phyloP scores from a whole-genome alignment of 2,888 invertebrate species.

The Xylocampa areola region DNA sequence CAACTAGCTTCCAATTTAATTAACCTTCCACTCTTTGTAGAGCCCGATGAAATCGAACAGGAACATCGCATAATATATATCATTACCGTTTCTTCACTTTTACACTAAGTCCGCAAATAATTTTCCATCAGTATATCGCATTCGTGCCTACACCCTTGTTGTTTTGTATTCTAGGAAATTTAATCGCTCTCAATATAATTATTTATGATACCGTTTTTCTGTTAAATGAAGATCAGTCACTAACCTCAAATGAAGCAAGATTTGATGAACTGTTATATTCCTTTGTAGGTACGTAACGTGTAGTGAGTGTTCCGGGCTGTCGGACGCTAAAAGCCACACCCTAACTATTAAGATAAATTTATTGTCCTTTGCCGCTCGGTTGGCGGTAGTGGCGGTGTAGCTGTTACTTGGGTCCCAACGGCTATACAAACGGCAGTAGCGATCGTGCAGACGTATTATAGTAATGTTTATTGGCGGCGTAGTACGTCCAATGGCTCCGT shows the following conservation, averaged over 20 bases:
- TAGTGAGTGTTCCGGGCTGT: slow-evolving; percentile 34
- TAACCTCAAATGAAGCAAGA: slow-evolving; percentile 3
- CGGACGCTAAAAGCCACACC: slow-evolving; percentile 46
- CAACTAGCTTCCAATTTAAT: slow-evolving; percentile 78
- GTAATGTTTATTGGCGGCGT: slow-evolving; percentile 60
- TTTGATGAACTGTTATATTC: slow-evolving; percentile 38
- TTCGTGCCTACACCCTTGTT: not conserved
- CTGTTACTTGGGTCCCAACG: slow-evolving; percentile 53
- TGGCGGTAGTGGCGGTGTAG: slow-evolving; percentile 43
- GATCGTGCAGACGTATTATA: slow-evolving; percentile 49
- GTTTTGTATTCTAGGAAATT: slow-evolving; percentile 1
- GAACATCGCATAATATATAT: slow-evolving; percentile 35
- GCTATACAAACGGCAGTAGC: slow-evolving; percentile 50
- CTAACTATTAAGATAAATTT: slow-evolving; percentile 56
- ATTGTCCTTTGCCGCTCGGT: slow-evolving; percentile 50
- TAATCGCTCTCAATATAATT: not conserved
- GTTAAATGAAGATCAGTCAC: slow-evolving; percentile 2
- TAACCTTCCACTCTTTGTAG: slow-evolving; percentile 65
- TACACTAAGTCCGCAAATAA: slow-evolving; percentile 12
- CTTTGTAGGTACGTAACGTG: slow-evolving; percentile 14
- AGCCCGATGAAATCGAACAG: slow-evolving; percentile 39
- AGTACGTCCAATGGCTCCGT: slow-evolving; percentile 60
- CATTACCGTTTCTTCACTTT: slow-evolving; percentile 25
- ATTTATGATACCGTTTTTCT: not conserved
- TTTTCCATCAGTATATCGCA: slow-evolving; percentile 5